phyloP scores from a whole-genome alignment of 2,113 vertebrate genomes.

The Pao palembangensis region DNA sequence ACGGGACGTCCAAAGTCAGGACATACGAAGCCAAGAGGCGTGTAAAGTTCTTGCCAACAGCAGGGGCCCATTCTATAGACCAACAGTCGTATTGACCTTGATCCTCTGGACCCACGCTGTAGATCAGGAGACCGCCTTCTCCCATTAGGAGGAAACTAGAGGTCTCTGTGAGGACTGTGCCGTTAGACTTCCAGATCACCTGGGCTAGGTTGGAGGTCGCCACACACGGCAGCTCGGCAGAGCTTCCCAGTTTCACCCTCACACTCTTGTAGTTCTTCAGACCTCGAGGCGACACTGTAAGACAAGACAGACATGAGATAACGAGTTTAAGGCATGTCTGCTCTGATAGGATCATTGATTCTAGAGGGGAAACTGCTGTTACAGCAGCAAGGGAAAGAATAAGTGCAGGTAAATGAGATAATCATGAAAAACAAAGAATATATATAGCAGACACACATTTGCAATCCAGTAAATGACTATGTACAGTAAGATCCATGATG shows the following conservation, averaged over 20 bases:
- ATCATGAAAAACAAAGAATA: no score
- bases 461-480: no score
- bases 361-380: no score
- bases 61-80: conserved; percentile 79
- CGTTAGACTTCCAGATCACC: conserved; percentile 85
- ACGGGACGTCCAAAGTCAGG: conserved; percentile 75
- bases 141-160: conserved; percentile 84
- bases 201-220: conserved; percentile 87
- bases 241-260: conserved; percentile 83
- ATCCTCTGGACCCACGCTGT: conserved; percentile 85
- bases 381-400: no score
- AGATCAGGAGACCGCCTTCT: conserved; percentile 83
- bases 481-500: no score
- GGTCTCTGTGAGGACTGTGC: conserved; percentile 75
- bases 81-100: conserved; percentile 89
- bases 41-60: conserved; percentile 79
- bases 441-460: no score
- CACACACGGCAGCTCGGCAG: conserved; percentile 85
- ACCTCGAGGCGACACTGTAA: conserved; percentile 53
- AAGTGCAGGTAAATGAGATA: no score
- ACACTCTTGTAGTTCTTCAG: conserved; percentile 52
- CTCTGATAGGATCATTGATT: no score
- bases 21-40: conserved; percentile 81
- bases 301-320: not conserved
- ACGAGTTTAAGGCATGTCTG: no score